These are phyloP conservation scores for Palythoa heliodiscus DNA, from an alignment of 92 coral and sea anemone species.

Conservation along the genomic window DNA sequence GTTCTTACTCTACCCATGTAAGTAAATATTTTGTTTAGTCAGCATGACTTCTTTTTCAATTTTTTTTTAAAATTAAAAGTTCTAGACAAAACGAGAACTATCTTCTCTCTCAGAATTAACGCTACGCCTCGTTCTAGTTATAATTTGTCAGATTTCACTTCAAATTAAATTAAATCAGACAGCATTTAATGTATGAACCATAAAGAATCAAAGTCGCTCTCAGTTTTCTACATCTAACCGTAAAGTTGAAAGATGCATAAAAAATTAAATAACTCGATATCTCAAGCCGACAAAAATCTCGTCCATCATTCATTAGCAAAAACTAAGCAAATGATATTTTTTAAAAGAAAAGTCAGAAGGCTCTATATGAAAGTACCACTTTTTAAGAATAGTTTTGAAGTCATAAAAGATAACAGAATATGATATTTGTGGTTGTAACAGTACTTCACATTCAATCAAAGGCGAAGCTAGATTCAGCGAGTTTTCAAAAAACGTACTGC, in stretches of 20 bases:
- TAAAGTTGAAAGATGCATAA: not conserved
- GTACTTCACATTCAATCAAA: not conserved
- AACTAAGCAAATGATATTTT: not conserved
- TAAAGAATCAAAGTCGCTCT: not conserved
- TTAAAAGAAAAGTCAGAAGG: too few species aligned
- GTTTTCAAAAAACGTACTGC: too few species aligned
- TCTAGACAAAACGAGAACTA: not conserved
- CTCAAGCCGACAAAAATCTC: not conserved
- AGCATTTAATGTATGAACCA: not conserved
- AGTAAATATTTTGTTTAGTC: not conserved
- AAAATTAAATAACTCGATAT: too few species aligned
- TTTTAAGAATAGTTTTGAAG: not conserved
- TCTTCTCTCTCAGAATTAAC: not conserved
- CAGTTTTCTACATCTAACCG: not conserved
- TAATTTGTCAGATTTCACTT: not conserved
- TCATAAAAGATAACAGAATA: too few species aligned
- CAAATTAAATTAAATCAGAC: not conserved
- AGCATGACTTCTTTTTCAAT: not conserved
- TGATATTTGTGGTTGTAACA: too few species aligned
- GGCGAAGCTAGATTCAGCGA: too few species aligned
- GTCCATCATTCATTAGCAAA: not conserved
- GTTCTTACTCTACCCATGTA: not conserved
- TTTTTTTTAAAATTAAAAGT: not conserved
- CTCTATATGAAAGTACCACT: not conserved
- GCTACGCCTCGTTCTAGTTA: not conserved